phyloP scores from a whole-genome alignment of 2,113 vertebrate species.

The Promerops cafer region DNA sequence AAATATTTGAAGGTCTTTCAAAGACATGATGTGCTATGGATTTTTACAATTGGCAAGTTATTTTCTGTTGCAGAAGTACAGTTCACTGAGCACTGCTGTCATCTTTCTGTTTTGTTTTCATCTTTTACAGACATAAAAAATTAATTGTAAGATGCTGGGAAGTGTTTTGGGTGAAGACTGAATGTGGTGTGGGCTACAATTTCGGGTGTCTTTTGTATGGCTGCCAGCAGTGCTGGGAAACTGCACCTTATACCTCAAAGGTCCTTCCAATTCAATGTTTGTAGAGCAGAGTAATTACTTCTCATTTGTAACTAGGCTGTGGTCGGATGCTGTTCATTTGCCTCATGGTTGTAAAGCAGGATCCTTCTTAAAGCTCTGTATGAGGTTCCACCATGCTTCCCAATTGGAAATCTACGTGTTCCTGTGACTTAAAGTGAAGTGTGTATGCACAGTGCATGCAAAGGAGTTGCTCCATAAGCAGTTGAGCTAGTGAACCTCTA shows the following conservation, averaged over 20 bases:
- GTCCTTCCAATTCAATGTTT: background rate
- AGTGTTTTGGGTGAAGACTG: background rate
- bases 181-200: background rate
- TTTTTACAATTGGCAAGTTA: background rate
- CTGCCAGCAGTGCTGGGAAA: background rate
- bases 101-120: background rate
- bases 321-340: background rate
- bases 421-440: background rate
- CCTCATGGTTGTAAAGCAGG: background rate
- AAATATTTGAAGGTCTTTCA: background rate
- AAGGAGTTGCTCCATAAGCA: background rate
- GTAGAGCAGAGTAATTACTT: background rate
- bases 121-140: background rate
- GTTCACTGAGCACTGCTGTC: background rate
- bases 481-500: background rate
- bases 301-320: background rate
- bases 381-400: background rate
- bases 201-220: background rate
- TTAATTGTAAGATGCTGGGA: background rate
- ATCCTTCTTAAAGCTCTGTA: background rate
- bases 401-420: background rate
- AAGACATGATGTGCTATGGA: background rate
- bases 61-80: background rate
- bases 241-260: background rate
- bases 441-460: fast-evolving